phyloP scores from a whole-genome alignment of 2,797 vertebrate species.

The Poecile montanus region DNA sequence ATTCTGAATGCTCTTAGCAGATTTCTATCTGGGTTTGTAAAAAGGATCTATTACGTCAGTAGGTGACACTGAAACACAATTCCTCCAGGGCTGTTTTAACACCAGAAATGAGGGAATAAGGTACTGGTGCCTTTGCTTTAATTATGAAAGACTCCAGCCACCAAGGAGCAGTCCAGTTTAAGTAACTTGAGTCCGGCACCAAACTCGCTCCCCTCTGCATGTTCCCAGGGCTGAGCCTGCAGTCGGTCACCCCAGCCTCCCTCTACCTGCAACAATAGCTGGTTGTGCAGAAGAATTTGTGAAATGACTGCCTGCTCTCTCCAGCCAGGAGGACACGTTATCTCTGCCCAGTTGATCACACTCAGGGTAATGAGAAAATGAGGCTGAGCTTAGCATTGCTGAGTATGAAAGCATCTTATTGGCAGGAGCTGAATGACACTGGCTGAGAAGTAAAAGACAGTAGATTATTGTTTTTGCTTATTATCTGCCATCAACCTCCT shows the following conservation, averaged over 20 bases:
- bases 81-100: conserved; percentile 32
- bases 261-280: conserved; percentile 80
- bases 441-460: conserved; percentile 78
- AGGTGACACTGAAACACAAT: conserved; percentile 48
- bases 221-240: conserved; percentile 53
- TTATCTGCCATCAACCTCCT: conserved; percentile 79
- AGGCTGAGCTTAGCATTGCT: conserved; percentile 76
- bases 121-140: conserved; percentile 21
- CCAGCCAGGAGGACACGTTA: conserved; percentile 69
- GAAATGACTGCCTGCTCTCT: conserved; percentile 75
- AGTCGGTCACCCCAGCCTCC: conserved; percentile 47
- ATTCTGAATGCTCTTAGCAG: conserved; percentile 25
- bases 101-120: conserved; percentile 46
- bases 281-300: conserved; percentile 79
- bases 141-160: conserved; percentile 20
- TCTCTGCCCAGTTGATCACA: conserved; percentile 77
- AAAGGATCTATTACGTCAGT: conserved; percentile 29
- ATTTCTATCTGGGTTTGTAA: conserved; percentile 38
- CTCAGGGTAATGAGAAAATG: conserved; percentile 76
- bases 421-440: conserved; percentile 77
- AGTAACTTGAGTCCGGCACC: conserved; percentile 24
- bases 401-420: conserved; percentile 79
- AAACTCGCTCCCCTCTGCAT: background rate
- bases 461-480: conserved; percentile 81
- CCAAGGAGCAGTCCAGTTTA: background rate